A percentile compares a stretch with the other conserved stretches of the same genome.
Conservation (phyloP, 1,140 invertebrate genomes). For the Drosophila oshimai region DNA sequence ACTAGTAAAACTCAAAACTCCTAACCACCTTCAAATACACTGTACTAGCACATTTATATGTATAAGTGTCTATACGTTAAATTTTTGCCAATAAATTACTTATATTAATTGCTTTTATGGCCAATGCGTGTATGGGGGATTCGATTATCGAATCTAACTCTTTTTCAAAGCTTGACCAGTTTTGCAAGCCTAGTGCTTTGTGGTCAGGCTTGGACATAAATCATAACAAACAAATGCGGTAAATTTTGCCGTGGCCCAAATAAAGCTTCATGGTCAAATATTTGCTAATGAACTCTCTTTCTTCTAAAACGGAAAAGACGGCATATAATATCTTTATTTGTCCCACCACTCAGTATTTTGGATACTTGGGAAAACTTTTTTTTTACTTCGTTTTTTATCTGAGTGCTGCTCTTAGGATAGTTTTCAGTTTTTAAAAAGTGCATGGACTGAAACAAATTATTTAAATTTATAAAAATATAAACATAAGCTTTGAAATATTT, state of each 20-base stretch:
- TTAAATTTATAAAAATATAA: too few relatives aligned
- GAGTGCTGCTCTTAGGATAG: too few relatives aligned
- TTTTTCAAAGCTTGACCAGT: constrained; percentile 7
- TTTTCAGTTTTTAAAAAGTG: too few relatives aligned
- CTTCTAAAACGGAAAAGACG: not conserved
- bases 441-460: too few relatives aligned
- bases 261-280: not conserved
- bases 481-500: too few relatives aligned
- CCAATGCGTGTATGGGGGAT: not conserved
- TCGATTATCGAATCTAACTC: not conserved
- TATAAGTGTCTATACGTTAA: too few relatives aligned
- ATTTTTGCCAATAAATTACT: constrained; percentile 17
- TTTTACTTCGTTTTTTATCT: too few relatives aligned
- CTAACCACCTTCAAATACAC: too few relatives aligned
- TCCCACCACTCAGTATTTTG: too few relatives aligned
- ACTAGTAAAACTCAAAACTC: too few relatives aligned
- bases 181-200: not conserved
- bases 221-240: not conserved
- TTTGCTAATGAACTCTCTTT: not conserved
- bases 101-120: constrained; percentile 1
- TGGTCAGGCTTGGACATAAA: constrained; percentile 9
- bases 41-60: too few relatives aligned
- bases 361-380: too few relatives aligned
- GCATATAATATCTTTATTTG: not conserved
- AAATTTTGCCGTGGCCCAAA: not conserved